Base-by-base conservation (phyloP, 1,140 invertebrate species). In the Brachionus paranguensis region DNA sequence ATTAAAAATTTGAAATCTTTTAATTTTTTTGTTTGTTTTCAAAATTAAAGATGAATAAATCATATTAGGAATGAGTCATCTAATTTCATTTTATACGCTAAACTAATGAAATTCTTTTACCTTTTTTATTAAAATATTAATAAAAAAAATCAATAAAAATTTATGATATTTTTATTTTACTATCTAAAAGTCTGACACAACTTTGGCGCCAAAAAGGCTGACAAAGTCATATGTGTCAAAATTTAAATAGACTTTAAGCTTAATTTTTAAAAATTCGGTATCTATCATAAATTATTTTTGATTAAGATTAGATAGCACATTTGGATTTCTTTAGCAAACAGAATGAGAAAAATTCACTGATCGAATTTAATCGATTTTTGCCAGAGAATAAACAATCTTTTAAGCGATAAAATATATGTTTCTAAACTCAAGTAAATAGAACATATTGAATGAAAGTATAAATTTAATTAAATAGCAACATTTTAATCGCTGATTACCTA, bases 401-500 rank as follows among this genome's bases (percentile, higher is more conserved):
- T 20, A 60, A 60, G 53, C 53, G 53, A 60, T 60, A 60, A 60
- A 60, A 60, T 60, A 60, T 60, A 60, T 60, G 17, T 60, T 60
- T 60, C 53, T 60, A 27, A 60, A 24, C 53, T 60, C 53, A 60
- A 20, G 20, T 27, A 60, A 60, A 60, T 60, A 60, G n/a, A 60
- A 60, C 53, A 60, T 60, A 60, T 20, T 60, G 53, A 60, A 60
- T 60, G 20, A 2, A 1, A 60, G 20, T 60, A 60, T 60, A 60
- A 60, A 60, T 60, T 60, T 60, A 60, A 60, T 60, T 60, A 60
- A 60, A 60, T 60, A 60, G 53, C 53, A 60, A 60, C 53, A 60
- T 60, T 60, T 60, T 60, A 60, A 60, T 60, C n/a, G 53, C 20
- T 60, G 53, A 60, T 60, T 60, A 60, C 53, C 53, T 60, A 20